phyloP scores from a whole-genome alignment of 2,888 invertebrate species.

The Venustoraphidia nigricollis region DNA sequence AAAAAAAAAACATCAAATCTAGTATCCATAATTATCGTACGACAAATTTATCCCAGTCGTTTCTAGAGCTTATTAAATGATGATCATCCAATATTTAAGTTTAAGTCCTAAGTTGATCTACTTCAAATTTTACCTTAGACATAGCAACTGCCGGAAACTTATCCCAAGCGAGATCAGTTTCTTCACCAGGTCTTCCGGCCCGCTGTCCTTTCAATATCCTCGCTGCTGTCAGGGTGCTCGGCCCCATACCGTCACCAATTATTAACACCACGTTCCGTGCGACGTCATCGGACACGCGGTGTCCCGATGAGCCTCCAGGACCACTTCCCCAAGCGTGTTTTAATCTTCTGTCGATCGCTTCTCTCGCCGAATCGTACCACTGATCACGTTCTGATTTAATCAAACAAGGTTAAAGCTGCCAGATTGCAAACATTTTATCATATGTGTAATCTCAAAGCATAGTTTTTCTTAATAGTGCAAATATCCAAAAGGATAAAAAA shows the following conservation, averaged over 20 bases:
- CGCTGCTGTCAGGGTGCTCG: constrained; percentile 55
- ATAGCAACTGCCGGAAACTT: constrained; percentile 54
- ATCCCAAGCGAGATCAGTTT: constrained; percentile 50
- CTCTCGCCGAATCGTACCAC: background rate
- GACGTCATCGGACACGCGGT: background rate
- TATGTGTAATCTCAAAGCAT: no score
- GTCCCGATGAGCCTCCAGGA: background rate
- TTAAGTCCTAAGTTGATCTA: no score
- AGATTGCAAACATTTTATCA: no score
- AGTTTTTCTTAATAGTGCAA: no score
- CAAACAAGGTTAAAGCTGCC: no score
- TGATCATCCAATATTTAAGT: no score
- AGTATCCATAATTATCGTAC: no score
- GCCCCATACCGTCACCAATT: constrained; percentile 68
- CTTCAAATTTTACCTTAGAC: constrained; percentile 38
- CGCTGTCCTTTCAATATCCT: constrained; percentile 51
- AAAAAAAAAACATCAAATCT: background rate
- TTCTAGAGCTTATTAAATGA: no score
- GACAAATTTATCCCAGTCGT: background rate
- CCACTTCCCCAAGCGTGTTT: background rate
- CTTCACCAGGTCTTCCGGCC: constrained; percentile 41
- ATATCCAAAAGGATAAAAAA: no score
- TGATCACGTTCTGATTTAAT: no score
- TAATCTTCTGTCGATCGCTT: constrained; percentile 1
- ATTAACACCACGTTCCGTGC: constrained; percentile 50